Evolutionary conservation across 2,797 vertebrate genomes (phyloP).

Genomic region (Galagoides demidoff): DNA sequence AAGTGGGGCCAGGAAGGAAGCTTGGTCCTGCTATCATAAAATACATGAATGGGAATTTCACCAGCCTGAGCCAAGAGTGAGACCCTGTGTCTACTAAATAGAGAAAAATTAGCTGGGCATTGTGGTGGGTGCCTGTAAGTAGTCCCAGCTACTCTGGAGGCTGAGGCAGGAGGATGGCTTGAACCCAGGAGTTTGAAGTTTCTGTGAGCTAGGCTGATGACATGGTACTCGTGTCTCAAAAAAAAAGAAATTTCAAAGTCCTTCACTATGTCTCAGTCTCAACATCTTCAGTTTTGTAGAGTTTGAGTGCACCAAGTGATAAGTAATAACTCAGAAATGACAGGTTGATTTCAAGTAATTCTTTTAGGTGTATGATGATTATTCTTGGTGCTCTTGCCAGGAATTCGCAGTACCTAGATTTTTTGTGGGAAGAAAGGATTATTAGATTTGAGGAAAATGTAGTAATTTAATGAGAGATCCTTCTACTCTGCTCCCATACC

Average conservation of each 20-base stretch:
- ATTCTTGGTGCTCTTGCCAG: slow-evolving; percentile 13
- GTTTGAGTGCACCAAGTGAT: slow-evolving; percentile 3
- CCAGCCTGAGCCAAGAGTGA: too few relatives aligned
- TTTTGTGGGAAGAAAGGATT: slow-evolving; percentile 15
- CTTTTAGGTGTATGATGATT: not conserved
- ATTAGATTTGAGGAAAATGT: slow-evolving; percentile 18
- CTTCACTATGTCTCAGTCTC: not conserved
- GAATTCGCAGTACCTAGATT: not conserved
- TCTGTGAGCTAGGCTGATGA: too few relatives aligned
- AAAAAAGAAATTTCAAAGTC: not conserved
- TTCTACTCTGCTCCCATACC: not conserved
- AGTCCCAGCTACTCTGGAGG: too few relatives aligned
- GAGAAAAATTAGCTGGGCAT: too few relatives aligned
- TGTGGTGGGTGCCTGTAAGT: too few relatives aligned
- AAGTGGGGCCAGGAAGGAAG: not conserved
- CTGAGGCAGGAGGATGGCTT: too few relatives aligned
- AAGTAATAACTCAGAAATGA: not conserved
- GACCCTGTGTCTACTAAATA: too few relatives aligned
- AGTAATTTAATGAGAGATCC: not conserved
- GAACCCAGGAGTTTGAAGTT: too few relatives aligned
- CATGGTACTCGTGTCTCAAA: too few relatives aligned
- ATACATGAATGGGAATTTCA: slow-evolving; percentile 3
- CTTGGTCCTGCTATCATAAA: not conserved
- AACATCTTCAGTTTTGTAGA: not conserved
- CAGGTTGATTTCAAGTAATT: not conserved